Conservation (phyloP, 1,140 invertebrate species). For the Augochlora pura region DNA sequence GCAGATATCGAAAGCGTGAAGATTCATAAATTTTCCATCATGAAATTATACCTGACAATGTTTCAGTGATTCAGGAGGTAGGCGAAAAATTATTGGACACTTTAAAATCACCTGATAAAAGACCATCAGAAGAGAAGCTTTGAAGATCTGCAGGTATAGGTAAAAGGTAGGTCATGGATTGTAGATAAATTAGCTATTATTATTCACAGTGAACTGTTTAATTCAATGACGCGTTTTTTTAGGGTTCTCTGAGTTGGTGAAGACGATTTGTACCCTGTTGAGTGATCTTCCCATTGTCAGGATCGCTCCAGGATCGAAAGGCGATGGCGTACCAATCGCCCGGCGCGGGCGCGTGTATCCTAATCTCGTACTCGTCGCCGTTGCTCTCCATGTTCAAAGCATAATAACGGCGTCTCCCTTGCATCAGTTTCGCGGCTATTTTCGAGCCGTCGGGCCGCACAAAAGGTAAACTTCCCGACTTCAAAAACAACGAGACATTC, state of each 20-base stretch:
- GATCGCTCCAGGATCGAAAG: constrained; percentile 88
- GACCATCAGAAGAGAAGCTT: too few relatives aligned
- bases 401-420: constrained; percentile 76
- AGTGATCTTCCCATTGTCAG: constrained; percentile 84
- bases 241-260: not conserved
- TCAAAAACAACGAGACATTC: constrained; percentile 84
- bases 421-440: constrained; percentile 84
- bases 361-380: constrained; percentile 79
- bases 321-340: constrained; percentile 90
- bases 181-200: too few relatives aligned
- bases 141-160: too few relatives aligned
- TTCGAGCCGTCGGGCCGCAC: constrained; percentile 88
- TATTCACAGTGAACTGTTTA: too few relatives aligned
- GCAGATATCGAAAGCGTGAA: too few relatives aligned
- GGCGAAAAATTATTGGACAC: too few relatives aligned
- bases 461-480: constrained; percentile 88
- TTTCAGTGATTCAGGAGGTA: too few relatives aligned
- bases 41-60: too few relatives aligned
- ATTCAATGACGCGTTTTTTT: too few relatives aligned
- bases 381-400: constrained; percentile 79
- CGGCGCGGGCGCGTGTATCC: constrained; percentile 84
- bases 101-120: too few relatives aligned
- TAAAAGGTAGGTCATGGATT: too few relatives aligned
- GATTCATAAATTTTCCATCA: too few relatives aligned
- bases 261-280: constrained; percentile 83